Evolutionary conservation across 2,113 vertebrate species (phyloP).

Genomic region (Cyprichromis sp.): DNA sequence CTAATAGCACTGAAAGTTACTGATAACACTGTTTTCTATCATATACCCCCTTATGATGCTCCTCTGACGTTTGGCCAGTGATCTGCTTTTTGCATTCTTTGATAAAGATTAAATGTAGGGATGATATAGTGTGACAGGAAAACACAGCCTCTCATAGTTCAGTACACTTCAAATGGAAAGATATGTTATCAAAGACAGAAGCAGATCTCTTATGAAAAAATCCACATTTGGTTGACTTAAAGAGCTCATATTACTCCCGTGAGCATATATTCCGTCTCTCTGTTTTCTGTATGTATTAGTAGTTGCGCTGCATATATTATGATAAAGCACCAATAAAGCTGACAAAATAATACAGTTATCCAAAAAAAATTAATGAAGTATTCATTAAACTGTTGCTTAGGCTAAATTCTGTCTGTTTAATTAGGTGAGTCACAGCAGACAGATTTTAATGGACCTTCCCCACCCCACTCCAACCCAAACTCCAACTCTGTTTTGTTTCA

Average conservation of each 20-base stretch:
- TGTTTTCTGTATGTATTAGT: background rate
- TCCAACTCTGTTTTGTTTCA: background rate
- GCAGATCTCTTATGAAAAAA: background rate
- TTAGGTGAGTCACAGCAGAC: background rate
- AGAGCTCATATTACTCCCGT: background rate
- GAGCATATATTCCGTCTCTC: background rate
- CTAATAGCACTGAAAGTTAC: background rate
- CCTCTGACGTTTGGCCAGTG: background rate
- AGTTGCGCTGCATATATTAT: background rate
- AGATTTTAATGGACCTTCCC: background rate
- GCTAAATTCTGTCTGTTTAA: background rate
- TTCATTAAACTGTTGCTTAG: background rate
- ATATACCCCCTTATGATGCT: background rate
- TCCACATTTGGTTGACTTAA: background rate
- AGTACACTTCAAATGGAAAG: background rate
- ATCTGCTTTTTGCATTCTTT: background rate
- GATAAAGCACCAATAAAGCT: background rate
- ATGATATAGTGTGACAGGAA: constrained; percentile 6
- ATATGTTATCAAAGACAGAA: constrained; percentile 13
- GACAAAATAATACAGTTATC: background rate
- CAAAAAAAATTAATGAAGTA: background rate
- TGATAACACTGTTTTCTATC: background rate
- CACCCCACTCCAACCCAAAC: background rate
- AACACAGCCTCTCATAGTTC: background rate
- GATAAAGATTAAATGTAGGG: constrained; percentile 12